Evolutionary conservation across 1,140 invertebrate genomes (phyloP).

Genomic region (Atta colombica): DNA sequence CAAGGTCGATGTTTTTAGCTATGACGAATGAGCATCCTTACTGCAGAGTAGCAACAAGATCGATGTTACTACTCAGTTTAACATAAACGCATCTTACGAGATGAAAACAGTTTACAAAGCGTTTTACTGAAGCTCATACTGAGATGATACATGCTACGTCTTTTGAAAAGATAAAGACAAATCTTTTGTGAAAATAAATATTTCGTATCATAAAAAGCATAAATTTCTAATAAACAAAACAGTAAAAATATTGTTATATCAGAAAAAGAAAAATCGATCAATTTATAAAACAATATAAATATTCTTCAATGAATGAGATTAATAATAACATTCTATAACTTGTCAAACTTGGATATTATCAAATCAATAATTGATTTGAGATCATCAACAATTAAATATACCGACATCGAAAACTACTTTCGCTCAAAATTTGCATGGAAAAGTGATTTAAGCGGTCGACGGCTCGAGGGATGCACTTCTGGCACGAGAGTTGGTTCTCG

Average conservation of each 20-base stretch:
- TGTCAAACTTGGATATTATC: neutral
- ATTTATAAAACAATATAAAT: neutral
- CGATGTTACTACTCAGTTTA: conserved; percentile 37
- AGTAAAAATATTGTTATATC: neutral
- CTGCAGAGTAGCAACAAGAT: conserved; percentile 52
- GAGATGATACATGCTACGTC: neutral
- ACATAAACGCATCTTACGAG: conserved; percentile 48
- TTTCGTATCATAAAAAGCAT: neutral
- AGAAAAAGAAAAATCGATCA: neutral
- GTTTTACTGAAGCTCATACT: neutral
- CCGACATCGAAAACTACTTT: neutral
- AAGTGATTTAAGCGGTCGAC: conserved; percentile 11
- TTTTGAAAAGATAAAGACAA: neutral
- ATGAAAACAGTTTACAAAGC: conserved; percentile 11
- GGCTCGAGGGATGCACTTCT: conserved; percentile 11
- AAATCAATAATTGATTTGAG: neutral
- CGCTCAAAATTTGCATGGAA: neutral
- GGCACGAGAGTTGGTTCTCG: conserved; percentile 25
- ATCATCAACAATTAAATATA: too few species aligned
- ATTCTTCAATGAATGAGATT: neutral
- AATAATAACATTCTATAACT: too few species aligned
- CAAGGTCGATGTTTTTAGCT: conserved; percentile 49
- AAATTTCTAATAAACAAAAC: neutral
- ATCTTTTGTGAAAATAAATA: neutral
- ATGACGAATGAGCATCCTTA: conserved; percentile 52